Evolutionary conservation across 1,140 invertebrate genomes (phyloP).

Genomic region (Drosophila novamexicana): DNA sequence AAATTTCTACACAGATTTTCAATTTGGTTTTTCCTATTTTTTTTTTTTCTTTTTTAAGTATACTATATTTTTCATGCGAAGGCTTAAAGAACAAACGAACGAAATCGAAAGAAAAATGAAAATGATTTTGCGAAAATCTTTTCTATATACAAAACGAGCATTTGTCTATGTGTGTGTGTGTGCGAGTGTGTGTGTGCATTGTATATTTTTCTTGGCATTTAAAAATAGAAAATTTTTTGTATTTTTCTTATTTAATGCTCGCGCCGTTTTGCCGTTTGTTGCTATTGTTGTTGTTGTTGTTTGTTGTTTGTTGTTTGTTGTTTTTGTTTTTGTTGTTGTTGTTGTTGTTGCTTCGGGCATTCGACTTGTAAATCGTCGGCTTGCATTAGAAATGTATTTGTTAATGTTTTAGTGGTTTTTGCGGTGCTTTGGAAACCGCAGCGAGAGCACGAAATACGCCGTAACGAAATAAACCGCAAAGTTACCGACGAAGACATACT

Average conservation of each 20-base stretch:
- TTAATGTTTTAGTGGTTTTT: slow-evolving; percentile 79
- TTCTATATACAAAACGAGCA: slow-evolving; percentile 35
- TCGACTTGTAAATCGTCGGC: slow-evolving; percentile 81
- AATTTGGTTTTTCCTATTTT: slow-evolving; percentile 22
- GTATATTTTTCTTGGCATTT: slow-evolving; percentile 78
- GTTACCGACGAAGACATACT: slow-evolving; percentile 11
- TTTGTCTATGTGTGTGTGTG: slow-evolving; percentile 5
- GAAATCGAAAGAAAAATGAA: slow-evolving; percentile 61
- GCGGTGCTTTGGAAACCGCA: slow-evolving; percentile 70
- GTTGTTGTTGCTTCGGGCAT: slow-evolving; percentile 43
- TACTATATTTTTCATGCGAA: slow-evolving; percentile 25
- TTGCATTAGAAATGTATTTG: slow-evolving; percentile 83
- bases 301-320: slow-evolving; percentile 16
- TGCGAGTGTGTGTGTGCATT: slow-evolving; percentile 48
- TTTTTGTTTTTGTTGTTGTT: slow-evolving; percentile 14
- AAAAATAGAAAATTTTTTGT: slow-evolving; percentile 78
- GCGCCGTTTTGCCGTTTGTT: slow-evolving; percentile 50
- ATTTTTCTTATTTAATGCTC: slow-evolving; percentile 80
- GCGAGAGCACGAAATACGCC: slow-evolving; percentile 55
- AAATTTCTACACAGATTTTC: slow-evolving; percentile 37
- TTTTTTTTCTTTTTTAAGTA: slow-evolving; percentile 12
- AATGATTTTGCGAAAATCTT: slow-evolving; percentile 80
- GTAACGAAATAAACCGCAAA: slow-evolving; percentile 8
- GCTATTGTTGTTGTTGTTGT: slow-evolving; percentile 7
- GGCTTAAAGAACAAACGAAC: slow-evolving; percentile 47